Conservation (phyloP, 2,113 vertebrate species). For the Orthonyx spaldingii region DNA sequence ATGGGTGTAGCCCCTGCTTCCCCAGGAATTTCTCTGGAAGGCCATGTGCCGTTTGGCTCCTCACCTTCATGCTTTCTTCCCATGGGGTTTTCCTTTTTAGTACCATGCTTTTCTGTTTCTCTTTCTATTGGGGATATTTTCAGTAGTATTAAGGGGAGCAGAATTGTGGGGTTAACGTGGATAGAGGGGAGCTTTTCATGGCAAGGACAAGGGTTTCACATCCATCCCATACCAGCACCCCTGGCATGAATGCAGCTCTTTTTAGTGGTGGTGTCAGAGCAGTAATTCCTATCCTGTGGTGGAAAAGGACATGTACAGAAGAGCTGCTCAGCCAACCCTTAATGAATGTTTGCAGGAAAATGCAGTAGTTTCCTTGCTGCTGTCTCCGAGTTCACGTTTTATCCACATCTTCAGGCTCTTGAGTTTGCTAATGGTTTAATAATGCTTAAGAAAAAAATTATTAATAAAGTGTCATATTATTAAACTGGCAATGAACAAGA, state of each 20-base stretch:
- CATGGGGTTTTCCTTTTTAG: not conserved
- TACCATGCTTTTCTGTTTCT: not conserved
- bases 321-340: not conserved
- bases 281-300: not conserved
- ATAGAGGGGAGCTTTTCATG: not conserved
- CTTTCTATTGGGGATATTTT: not conserved
- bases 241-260: not conserved
- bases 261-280: not conserved
- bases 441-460: not conserved
- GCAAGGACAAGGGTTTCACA: not conserved
- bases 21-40: not conserved
- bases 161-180: not conserved
- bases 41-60: not conserved
- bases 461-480: not conserved
- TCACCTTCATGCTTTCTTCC: not conserved
- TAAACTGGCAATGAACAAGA: not conserved
- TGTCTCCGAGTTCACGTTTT: not conserved
- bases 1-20: not conserved
- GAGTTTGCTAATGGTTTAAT: constrained; percentile 20
- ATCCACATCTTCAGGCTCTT: not conserved
- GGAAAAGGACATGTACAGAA: not conserved
- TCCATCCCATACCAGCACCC: not conserved
- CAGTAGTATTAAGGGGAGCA: not conserved
- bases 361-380: not conserved
- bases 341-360: not conserved